phyloP scores from a whole-genome alignment of 2,113 vertebrate species.

The Phalacrocorax carbo region DNA sequence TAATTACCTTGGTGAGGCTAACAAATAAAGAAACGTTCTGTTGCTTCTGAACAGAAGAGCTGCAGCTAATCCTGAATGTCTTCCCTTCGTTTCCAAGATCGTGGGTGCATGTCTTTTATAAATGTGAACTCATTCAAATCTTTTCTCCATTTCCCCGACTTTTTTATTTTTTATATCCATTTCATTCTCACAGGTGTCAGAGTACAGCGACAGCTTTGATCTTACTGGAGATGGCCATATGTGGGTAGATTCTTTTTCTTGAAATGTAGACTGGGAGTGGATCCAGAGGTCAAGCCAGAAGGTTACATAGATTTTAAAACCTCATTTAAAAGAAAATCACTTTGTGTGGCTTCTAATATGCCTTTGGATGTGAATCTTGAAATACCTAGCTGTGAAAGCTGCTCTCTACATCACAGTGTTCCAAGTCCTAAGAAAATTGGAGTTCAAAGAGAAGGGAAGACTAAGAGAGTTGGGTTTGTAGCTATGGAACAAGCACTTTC shows the following conservation, averaged over 20 bases:
- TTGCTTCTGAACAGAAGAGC: not conserved
- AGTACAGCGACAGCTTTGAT: conserved; percentile 38
- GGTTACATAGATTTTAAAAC: conserved; percentile 47
- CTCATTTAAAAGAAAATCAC: conserved; percentile 4
- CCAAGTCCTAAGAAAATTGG: not conserved
- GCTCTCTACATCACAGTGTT: not conserved
- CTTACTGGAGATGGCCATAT: not conserved
- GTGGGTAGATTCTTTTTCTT: conserved; percentile 30
- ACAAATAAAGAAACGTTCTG: not conserved
- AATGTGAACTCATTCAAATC: conserved; percentile 20
- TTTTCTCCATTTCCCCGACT: not conserved
- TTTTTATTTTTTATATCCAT: not conserved
- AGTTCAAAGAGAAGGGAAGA: conserved; percentile 36
- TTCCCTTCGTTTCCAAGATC: not conserved
- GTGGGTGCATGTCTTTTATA: conserved; percentile 6
- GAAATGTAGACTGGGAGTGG: conserved; percentile 27
- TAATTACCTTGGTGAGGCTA: conserved; percentile 50
- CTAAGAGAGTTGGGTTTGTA: not conserved
- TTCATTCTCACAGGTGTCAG: not conserved
- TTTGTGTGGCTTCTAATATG: conserved; percentile 15
- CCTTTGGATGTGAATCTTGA: conserved; percentile 13
- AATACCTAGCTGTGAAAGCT: not conserved
- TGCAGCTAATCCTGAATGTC: conserved; percentile 14
- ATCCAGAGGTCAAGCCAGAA: conserved; percentile 29
- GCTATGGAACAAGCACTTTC: not conserved